phyloP scores from a whole-genome alignment of 2,888 invertebrate genomes.

The Xylophagus ater region DNA sequence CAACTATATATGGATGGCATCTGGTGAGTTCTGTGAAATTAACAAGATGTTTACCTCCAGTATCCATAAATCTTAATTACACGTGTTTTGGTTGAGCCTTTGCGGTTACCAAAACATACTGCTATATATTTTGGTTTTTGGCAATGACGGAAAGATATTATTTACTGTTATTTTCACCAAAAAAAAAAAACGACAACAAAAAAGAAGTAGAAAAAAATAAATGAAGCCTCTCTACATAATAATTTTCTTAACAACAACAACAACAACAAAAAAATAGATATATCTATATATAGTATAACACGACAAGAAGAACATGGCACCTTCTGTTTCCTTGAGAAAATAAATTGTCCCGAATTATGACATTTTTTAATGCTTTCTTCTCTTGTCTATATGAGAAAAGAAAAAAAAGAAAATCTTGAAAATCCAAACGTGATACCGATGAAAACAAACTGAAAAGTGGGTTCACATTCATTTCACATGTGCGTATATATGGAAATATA shows the following conservation, averaged over 20 bases:
- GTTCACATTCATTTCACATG: constrained; percentile 11
- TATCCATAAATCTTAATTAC: constrained; percentile 24
- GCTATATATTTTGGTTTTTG: neutral
- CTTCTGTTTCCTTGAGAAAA: neutral
- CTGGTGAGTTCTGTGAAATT: constrained; percentile 15
- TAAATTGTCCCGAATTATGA: constrained; percentile 1
- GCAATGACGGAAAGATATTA: too few species aligned
- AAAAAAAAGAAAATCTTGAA: neutral
- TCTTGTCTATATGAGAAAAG: neutral
- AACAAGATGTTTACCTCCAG: constrained; percentile 22
- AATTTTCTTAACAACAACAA: too few species aligned
- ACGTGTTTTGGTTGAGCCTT: constrained; percentile 18
- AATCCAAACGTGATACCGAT: neutral
- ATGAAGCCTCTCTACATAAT: too few species aligned
- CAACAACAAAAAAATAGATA: too few species aligned
- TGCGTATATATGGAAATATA: too few species aligned
- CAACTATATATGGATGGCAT: constrained; percentile 12
- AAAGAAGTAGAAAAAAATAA: too few species aligned
- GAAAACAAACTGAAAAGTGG: neutral
- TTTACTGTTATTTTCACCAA: too few species aligned
- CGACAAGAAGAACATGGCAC: too few species aligned
- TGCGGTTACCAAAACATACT: neutral
- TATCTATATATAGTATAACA: too few species aligned
- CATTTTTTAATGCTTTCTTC: neutral
- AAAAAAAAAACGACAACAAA: too few species aligned